Base-by-base conservation (phyloP, 2,113 vertebrate genomes). In the Kobus ellipsiprymnus region DNA sequence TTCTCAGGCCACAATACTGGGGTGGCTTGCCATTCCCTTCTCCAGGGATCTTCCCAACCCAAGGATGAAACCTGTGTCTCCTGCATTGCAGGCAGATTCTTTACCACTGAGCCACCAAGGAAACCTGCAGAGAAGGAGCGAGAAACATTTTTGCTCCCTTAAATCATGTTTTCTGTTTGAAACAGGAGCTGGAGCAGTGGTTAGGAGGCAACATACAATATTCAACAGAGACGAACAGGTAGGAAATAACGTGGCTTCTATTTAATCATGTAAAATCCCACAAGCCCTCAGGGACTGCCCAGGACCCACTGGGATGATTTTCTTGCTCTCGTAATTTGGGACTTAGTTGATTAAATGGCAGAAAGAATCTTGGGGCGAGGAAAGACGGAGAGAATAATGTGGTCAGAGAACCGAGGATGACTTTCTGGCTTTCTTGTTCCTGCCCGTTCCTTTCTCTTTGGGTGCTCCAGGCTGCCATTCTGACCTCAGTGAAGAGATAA, bases 221-320 rank as follows among this genome's bases (percentile, higher is more conserved):
- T 52, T 33, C 82, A 60, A 30, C 0, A 0, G 44, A 87, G 87
- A 40, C 1, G 16, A 87, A 87, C 78, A 27, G 87, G 74, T 64
- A 67, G 59, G 29, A 92, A 88, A 94, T 82, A 44, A 80, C 60
- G 74, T 0, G 60, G 84, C 40, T 97, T 84, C 67, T 87, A 60
- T 78, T 96, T 95, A 96, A 96, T 97, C 95, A 97, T 82, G 95
- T 62, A 94, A 95, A 97, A 96, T 96, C 92, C 83, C 54, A 71
- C 57, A 92, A 96, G 71, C 90, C 92, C 94, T 71, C 50, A 7
- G 97, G 97, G 84, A 81, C 54, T 67, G 36, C 80, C 5, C 36
- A 82, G 90, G 67, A 96, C 64, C 40, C 5, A 29, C 29, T 21
- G 80, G 46, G 50, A 59, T 29, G 81, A 59, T 87, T 96, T 95